Evolutionary conservation across 1,140 invertebrate genomes (phyloP).

Genomic region (Caerostris extrusa): DNA sequence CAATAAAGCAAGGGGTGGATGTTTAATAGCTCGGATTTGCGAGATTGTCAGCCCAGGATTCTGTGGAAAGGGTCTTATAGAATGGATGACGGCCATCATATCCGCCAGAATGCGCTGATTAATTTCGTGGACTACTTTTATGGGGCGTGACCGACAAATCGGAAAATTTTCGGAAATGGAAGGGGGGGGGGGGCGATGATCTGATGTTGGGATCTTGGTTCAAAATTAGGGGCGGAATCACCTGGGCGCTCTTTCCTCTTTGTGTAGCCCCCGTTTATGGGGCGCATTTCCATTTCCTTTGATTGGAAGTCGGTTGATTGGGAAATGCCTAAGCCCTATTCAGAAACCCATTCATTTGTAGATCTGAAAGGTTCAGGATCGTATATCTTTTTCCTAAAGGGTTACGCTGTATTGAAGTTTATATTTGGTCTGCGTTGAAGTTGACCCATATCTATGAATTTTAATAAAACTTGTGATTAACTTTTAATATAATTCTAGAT

Average conservation of each 20-base stretch:
- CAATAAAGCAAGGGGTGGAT: neutral
- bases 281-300: neutral
- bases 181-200: too few relatives aligned
- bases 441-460: too few relatives aligned
- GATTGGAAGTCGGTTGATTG: neutral
- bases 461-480: too few relatives aligned
- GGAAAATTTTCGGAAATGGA: neutral
- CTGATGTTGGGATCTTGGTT: neutral
- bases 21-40: slow-evolving; percentile 65
- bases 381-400: too few relatives aligned
- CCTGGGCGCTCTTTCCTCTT: neutral
- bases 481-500: too few relatives aligned
- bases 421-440: too few relatives aligned
- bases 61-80: slow-evolving; percentile 5
- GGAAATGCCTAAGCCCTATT: neutral
- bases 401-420: too few relatives aligned
- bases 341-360: neutral
- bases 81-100: slow-evolving; percentile 69
- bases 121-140: slow-evolving; percentile 30
- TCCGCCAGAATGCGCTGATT: slow-evolving; percentile 26
- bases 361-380: too few relatives aligned
- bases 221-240: neutral
- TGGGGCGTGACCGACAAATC: slow-evolving; percentile 18
- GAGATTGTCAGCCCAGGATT: slow-evolving; percentile 49
- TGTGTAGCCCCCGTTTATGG: neutral